These are phyloP conservation scores for Mycetomoellerius zeteki DNA, from an alignment of 1,140 invertebrate species.

Conservation along the genomic window DNA sequence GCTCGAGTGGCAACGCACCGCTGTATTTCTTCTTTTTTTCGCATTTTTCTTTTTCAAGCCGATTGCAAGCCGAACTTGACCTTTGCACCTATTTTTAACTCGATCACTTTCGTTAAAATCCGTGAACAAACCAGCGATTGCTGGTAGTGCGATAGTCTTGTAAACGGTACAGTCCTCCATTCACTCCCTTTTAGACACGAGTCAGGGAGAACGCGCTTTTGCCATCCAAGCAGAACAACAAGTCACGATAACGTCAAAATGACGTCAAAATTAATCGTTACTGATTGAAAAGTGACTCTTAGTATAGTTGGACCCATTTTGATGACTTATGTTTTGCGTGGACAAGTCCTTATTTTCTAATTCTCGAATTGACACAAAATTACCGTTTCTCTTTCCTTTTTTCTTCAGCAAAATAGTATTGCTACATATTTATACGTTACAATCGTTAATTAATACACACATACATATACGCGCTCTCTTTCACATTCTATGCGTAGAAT, in stretches of 20 bases:
- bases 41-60: conserved; percentile 23
- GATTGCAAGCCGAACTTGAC: conserved; percentile 69
- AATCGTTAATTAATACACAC: conserved; percentile 29
- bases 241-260: too few relatives aligned
- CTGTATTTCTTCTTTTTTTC: neutral
- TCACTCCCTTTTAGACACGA: neutral
- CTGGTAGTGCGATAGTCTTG: neutral
- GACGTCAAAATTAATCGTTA: too few relatives aligned
- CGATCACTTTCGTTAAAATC: neutral
- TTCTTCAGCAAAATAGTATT: neutral
- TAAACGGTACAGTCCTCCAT: too few relatives aligned
- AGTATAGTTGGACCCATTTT: too few relatives aligned
- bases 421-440: neutral
- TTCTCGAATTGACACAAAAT: neutral
- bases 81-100: conserved; percentile 44
- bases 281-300: too few relatives aligned
- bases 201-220: neutral
- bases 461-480: neutral
- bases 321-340: too few relatives aligned
- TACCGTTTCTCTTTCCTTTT: neutral
- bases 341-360: neutral
- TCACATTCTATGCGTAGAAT: neutral
- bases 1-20: neutral
- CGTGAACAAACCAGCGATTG: neutral
- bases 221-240: neutral